A percentile compares a stretch with the other conserved stretches of the same genome.
phyloP scores from a whole-genome alignment of 2,888 invertebrate genomes.

The Athrips mouffetella region DNA sequence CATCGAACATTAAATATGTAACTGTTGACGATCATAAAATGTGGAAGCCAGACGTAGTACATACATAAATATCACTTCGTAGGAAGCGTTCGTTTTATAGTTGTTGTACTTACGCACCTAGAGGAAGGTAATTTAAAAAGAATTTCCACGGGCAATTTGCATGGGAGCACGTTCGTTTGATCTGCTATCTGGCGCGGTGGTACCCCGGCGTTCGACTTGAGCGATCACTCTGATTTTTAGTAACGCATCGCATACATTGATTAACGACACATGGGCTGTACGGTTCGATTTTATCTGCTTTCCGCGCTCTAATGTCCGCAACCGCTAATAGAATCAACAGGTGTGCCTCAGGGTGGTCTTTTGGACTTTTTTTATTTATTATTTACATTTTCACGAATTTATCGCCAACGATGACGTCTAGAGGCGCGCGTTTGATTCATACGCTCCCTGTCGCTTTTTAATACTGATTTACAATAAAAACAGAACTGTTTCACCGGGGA shows the following conservation, averaged over 20 bases:
- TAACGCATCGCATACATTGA: constrained; percentile 62
- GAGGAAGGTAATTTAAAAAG: constrained; percentile 60
- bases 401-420: constrained; percentile 70
- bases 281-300: constrained; percentile 54
- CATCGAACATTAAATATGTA: constrained; percentile 78
- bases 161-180: constrained; percentile 53
- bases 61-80: constrained; percentile 69
- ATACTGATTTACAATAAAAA: constrained; percentile 78
- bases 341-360: constrained; percentile 70
- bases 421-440: constrained; percentile 72
- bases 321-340: constrained; percentile 71
- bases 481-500: constrained; percentile 71
- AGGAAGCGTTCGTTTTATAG: constrained; percentile 64
- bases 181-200: constrained; percentile 41
- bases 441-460: constrained; percentile 74
- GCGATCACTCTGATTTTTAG: constrained; percentile 60
- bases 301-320: constrained; percentile 39
- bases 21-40: constrained; percentile 75
- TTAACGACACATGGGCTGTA: constrained; percentile 47
- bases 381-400: constrained; percentile 72
- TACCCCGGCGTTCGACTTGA: constrained; percentile 41
- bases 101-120: constrained; percentile 50
- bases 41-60: constrained; percentile 68
- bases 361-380: constrained; percentile 57
- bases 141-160: constrained; percentile 65